Evolutionary conservation across 2,888 invertebrate species (phyloP).

Genomic region (Apodemia mormo): DNA sequence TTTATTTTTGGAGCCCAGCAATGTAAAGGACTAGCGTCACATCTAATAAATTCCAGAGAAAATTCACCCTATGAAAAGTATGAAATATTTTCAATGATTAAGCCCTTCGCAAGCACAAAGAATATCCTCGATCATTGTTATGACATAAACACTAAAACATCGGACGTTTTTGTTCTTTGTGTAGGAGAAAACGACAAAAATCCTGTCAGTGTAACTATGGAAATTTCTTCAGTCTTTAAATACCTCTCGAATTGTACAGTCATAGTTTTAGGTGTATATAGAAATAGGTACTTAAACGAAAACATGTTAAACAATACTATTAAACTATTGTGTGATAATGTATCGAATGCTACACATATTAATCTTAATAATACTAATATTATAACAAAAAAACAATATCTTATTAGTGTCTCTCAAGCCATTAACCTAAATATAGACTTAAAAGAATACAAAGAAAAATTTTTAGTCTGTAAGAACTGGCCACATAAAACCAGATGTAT

Average conservation of each 20-base stretch:
- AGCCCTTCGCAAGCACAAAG: background rate
- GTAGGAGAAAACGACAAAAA: background rate
- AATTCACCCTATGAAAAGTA: background rate
- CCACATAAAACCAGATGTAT: too few species aligned
- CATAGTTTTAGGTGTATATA: background rate
- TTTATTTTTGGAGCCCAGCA: background rate
- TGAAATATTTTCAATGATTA: slow-evolving; percentile 2
- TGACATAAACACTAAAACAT: background rate
- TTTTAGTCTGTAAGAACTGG: too few species aligned
- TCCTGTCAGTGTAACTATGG: background rate
- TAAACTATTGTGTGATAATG: too few species aligned
- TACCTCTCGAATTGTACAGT: background rate
- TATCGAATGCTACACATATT: too few species aligned
- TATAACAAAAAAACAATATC: too few species aligned
- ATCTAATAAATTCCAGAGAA: background rate
- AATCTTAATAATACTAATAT: too few species aligned
- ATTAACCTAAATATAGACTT: too few species aligned
- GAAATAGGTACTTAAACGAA: background rate
- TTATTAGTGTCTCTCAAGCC: too few species aligned
- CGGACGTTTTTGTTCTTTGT: background rate
- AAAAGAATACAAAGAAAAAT: too few species aligned
- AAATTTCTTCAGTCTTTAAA: background rate
- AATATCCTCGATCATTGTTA: background rate
- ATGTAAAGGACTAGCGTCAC: background rate
- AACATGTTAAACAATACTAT: background rate